These are phyloP conservation scores for Nomada goodeniana DNA, from an alignment of 2,888 invertebrate genomes.

Conservation along the genomic window DNA sequence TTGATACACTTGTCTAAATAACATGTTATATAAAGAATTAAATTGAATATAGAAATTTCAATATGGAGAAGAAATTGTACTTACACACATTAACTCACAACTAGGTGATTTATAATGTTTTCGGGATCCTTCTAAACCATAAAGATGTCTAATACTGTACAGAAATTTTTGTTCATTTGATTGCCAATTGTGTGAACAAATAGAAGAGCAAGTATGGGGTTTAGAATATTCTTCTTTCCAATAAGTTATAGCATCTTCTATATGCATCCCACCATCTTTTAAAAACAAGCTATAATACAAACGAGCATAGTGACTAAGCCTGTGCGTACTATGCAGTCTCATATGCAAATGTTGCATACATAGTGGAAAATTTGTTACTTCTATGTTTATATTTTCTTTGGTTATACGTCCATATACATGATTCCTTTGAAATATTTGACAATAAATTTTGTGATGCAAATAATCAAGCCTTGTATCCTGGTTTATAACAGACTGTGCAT, in stretches of 20 bases:
- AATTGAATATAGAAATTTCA: not conserved
- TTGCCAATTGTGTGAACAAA: conserved; percentile 88
- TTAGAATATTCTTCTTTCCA: conserved; percentile 88
- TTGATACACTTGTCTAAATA: conserved; percentile 78
- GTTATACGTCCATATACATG: conserved; percentile 69
- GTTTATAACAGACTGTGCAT: conserved; percentile 53
- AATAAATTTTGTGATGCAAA: conserved; percentile 71
- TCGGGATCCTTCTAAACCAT: conserved; percentile 89
- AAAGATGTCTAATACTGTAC: conserved; percentile 90
- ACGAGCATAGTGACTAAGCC: conserved; percentile 88
- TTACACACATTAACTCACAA: conserved; percentile 87
- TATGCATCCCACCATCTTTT: conserved; percentile 89
- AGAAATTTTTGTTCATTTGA: conserved; percentile 87
- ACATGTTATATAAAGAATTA: conserved; percentile 30
- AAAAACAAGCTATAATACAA: conserved; percentile 89
- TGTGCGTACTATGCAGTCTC: conserved; percentile 86
- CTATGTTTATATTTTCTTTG: conserved; percentile 83
- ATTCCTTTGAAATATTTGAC: conserved; percentile 56
- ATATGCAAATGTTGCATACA: conserved; percentile 88
- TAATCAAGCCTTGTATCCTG: conserved; percentile 76
- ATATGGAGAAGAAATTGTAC: conserved; percentile 54
- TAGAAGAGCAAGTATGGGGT: conserved; percentile 82
- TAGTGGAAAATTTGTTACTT: conserved; percentile 86
- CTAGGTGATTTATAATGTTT: conserved; percentile 87
- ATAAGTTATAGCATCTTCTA: conserved; percentile 88